A percentile compares a stretch with the other conserved stretches of the same genome.
Conservation (phyloP, 2,888 invertebrate species). For the Drosophila nigricruria region DNA sequence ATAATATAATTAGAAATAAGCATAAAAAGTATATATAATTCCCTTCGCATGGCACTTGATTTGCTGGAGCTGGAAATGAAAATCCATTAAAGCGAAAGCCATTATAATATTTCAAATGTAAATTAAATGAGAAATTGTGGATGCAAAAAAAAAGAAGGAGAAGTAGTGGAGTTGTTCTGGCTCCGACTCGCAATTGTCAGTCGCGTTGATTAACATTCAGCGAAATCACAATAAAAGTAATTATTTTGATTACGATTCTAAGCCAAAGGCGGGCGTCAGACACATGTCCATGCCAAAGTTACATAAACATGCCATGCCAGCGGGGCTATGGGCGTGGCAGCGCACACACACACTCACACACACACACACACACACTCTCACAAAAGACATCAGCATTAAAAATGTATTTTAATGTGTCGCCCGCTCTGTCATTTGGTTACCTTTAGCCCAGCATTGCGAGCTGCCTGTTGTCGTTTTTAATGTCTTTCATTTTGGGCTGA, state of each 20-base stretch:
- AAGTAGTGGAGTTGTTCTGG: slow-evolving; percentile 1
- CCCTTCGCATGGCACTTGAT: slow-evolving; percentile 10
- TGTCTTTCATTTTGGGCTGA: slow-evolving; percentile 68
- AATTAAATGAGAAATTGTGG: slow-evolving; percentile 18
- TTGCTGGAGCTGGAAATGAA: slow-evolving; percentile 57
- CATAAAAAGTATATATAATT: background rate
- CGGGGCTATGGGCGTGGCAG: slow-evolving; percentile 37
- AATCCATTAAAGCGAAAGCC: slow-evolving; percentile 58
- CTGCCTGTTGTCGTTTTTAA: slow-evolving; percentile 72
- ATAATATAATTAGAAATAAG: background rate
- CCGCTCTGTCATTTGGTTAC: slow-evolving; percentile 56
- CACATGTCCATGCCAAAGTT: slow-evolving; percentile 42
- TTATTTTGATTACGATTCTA: slow-evolving; percentile 77
- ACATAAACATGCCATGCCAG: slow-evolving; percentile 22
- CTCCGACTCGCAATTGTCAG: slow-evolving; percentile 11
- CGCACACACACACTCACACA: slow-evolving; percentile 21
- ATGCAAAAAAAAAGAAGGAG: slow-evolving; percentile 9
- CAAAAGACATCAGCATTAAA: slow-evolving; percentile 71
- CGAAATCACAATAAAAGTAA: slow-evolving; percentile 72
- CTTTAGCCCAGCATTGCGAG: slow-evolving; percentile 39
- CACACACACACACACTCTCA: slow-evolving; percentile 24
- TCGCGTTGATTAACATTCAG: slow-evolving; percentile 61
- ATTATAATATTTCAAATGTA: slow-evolving; percentile 62
- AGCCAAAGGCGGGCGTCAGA: slow-evolving; percentile 27
- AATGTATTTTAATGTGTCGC: slow-evolving; percentile 78